A percentile compares a stretch with the other conserved stretches of the same genome.
Evolutionary conservation across 2,113 vertebrate genomes (phyloP).

Genomic region (Galemys pyrenaicus): DNA sequence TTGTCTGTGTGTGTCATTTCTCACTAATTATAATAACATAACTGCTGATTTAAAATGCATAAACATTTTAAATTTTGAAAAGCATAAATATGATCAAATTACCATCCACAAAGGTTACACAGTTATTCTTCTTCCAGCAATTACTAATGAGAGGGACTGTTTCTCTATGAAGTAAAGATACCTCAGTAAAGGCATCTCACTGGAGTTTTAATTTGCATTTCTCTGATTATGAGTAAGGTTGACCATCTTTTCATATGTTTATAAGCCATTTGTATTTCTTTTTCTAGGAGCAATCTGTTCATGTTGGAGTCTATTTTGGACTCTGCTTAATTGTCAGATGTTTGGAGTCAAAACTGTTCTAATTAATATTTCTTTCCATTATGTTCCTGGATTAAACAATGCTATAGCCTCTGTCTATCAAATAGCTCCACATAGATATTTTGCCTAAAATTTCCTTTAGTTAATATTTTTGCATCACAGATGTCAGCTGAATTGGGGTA

Average conservation of each 20-base stretch:
- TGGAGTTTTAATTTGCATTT: slow-evolving; percentile 10
- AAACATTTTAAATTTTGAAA: neutral
- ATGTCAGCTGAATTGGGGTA: neutral
- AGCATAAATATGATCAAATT: neutral
- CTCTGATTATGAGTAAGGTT: slow-evolving; percentile 33
- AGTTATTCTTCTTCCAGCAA: neutral
- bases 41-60: neutral
- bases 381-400: slow-evolving; percentile 11
- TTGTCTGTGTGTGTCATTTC: neutral
- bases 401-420: neutral
- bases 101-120: neutral
- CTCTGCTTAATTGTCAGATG: slow-evolving; percentile 60
- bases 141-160: neutral
- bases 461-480: neutral
- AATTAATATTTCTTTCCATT: slow-evolving; percentile 51
- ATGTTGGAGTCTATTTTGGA: slow-evolving; percentile 46
- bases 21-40: neutral
- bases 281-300: slow-evolving; percentile 65
- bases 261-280: slow-evolving; percentile 58
- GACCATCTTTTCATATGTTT: slow-evolving; percentile 54
- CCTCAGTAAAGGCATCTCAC: too few species aligned
- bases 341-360: slow-evolving; percentile 60
- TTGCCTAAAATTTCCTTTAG: neutral
- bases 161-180: neutral
- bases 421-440: neutral